Conservation (phyloP, 2,888 invertebrate genomes). For the Meteorus cinctellus region DNA sequence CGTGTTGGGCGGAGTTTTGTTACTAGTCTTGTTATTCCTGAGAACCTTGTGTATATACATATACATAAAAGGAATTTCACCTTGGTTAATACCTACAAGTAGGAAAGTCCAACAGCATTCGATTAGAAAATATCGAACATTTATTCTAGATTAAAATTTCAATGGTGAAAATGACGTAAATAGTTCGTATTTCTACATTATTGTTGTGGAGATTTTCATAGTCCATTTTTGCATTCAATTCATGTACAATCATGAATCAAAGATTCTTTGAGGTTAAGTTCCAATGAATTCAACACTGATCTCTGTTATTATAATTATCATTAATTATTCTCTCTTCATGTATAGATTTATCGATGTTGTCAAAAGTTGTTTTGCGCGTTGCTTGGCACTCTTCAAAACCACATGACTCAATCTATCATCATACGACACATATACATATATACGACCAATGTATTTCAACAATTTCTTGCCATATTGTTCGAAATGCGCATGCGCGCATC, state of each 20-base stretch:
- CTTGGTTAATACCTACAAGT: too few species aligned
- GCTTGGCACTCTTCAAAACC: background rate
- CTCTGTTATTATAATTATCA: too few species aligned
- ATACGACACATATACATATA: background rate
- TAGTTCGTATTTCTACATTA: too few species aligned
- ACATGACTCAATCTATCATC: slow-evolving; percentile 6
- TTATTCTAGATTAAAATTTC: too few species aligned
- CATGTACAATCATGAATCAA: background rate
- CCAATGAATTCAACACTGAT: background rate
- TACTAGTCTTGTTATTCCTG: background rate
- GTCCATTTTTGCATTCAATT: too few species aligned
- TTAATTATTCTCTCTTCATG: background rate
- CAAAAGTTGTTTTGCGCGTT: background rate
- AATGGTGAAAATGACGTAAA: too few species aligned
- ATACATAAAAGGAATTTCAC: too few species aligned
- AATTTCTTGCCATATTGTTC: too few species aligned
- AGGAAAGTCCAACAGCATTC: too few species aligned
- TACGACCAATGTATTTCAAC: background rate
- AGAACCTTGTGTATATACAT: background rate
- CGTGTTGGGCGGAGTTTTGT: slow-evolving; percentile 6
- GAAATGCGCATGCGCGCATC: background rate
- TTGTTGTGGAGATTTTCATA: too few species aligned
- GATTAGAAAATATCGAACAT: too few species aligned
- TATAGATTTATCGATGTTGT: background rate
- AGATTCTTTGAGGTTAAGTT: background rate